A percentile compares a stretch with the other conserved stretches of the same genome.
Conservation (phyloP, 1,140 invertebrate genomes). For the Drosophila gunungcola region DNA sequence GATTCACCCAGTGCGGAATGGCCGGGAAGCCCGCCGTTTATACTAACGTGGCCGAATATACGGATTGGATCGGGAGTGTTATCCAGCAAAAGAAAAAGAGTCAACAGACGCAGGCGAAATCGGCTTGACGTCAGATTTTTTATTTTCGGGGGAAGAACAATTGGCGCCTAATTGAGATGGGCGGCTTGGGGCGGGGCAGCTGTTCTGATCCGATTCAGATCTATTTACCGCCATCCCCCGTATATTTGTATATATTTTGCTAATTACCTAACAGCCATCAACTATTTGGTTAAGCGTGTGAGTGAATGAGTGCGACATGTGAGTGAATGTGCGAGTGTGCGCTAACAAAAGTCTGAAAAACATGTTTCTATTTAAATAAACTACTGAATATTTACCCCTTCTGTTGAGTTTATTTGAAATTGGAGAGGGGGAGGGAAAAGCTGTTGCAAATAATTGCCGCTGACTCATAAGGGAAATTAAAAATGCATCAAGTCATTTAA, state of each 20-base stretch:
- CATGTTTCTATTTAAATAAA: slow-evolving; percentile 82
- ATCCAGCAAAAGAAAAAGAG: slow-evolving; percentile 32
- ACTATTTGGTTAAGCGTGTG: slow-evolving; percentile 57
- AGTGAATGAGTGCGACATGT: slow-evolving; percentile 44
- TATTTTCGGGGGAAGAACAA: slow-evolving; percentile 38
- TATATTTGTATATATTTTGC: slow-evolving; percentile 81
- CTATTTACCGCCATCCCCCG: slow-evolving; percentile 27
- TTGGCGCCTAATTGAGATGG: slow-evolving; percentile 47
- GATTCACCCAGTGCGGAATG: slow-evolving; percentile 86
- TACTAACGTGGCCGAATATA: slow-evolving; percentile 85
- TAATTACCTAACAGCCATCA: slow-evolving; percentile 71
- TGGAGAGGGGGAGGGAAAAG: background rate
- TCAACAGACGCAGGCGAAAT: slow-evolving; percentile 10
- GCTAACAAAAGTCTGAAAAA: slow-evolving; percentile 81
- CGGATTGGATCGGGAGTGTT: slow-evolving; percentile 85
- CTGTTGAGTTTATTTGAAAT: slow-evolving; percentile 26
- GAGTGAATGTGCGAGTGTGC: slow-evolving; percentile 29
- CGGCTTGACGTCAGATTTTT: slow-evolving; percentile 62
- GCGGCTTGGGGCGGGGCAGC: slow-evolving; percentile 26
- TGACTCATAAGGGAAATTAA: slow-evolving; percentile 1
- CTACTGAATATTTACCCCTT: slow-evolving; percentile 78
- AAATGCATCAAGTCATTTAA: background rate
- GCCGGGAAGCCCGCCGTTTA: slow-evolving; percentile 87
- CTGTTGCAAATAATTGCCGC: background rate
- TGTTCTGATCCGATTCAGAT: slow-evolving; percentile 40